Evolutionary conservation across 2,113 vertebrate genomes (phyloP).

Genomic region (Pseudolaguvia tuberculata): DNA sequence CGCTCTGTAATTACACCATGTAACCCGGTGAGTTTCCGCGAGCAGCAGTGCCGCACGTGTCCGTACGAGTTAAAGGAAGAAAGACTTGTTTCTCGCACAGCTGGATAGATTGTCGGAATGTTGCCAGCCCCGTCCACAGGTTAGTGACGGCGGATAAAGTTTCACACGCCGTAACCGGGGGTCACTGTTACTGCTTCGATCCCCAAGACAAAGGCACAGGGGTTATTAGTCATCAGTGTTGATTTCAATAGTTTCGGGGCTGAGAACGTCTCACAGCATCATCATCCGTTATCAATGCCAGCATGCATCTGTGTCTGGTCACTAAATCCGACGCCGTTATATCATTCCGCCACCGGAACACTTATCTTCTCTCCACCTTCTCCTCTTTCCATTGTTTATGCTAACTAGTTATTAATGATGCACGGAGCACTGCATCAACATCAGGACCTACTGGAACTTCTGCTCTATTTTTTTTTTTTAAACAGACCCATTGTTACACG

Average conservation of each 20-base stretch:
- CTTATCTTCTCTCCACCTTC: conserved; percentile 1
- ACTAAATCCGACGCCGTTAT: conserved; percentile 39
- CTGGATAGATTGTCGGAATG: conserved; percentile 42
- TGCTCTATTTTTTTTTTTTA: background rate
- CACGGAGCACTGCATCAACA: conserved; percentile 11
- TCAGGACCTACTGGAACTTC: background rate
- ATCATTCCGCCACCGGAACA: conserved; percentile 30
- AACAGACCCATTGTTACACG: conserved; percentile 21
- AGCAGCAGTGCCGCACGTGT: conserved; percentile 6
- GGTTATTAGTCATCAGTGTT: conserved; percentile 49
- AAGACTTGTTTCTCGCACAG: conserved; percentile 8
- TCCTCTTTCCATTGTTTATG: conserved; percentile 17
- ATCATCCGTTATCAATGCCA: conserved; percentile 46
- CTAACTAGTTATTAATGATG: conserved; percentile 23
- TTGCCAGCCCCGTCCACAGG: conserved; percentile 10
- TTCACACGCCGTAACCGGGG: background rate
- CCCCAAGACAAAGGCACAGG: background rate
- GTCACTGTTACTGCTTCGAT: conserved; percentile 11
- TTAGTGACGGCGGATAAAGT: conserved; percentile 5
- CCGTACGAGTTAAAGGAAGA: conserved; percentile 14
- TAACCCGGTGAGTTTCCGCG: conserved; percentile 24
- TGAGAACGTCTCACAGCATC: conserved; percentile 42
- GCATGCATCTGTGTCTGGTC: conserved; percentile 36
- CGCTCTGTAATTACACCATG: conserved; percentile 44
- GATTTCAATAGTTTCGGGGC: conserved; percentile 43